Evolutionary conservation across 2,113 vertebrate species (phyloP).

Genomic region (Phasianus colchicus): DNA sequence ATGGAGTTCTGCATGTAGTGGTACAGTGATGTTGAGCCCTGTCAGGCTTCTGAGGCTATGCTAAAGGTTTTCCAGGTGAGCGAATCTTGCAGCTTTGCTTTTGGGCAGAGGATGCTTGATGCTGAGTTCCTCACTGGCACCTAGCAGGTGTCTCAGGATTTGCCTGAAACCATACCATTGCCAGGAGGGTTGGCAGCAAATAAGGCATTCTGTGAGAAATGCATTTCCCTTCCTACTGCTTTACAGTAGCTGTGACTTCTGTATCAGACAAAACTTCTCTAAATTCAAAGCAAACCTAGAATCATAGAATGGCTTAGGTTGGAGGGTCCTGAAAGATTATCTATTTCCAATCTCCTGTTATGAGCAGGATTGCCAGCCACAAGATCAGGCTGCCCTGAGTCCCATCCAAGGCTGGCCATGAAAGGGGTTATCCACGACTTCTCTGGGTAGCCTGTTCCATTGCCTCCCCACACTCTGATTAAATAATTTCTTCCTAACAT

Average conservation of each 20-base stretch:
- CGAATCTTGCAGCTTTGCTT: background rate
- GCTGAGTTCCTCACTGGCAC: background rate
- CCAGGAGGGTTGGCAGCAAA: background rate
- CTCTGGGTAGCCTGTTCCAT: too few relatives aligned
- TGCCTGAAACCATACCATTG: background rate
- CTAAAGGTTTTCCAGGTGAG: background rate
- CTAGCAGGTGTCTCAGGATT: background rate
- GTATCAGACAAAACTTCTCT: background rate
- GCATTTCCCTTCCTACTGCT: background rate
- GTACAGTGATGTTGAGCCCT: background rate
- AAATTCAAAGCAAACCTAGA: background rate
- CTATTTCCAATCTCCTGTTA: too few relatives aligned
- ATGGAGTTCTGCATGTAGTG: background rate
- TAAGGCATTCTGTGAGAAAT: background rate
- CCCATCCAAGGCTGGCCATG: too few relatives aligned
- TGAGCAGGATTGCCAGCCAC: too few relatives aligned
- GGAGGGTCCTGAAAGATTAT: too few relatives aligned
- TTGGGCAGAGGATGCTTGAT: background rate
- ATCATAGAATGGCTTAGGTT: too few relatives aligned
- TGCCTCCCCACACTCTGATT: too few relatives aligned
- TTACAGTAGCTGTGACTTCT: background rate
- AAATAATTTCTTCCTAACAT: too few relatives aligned
- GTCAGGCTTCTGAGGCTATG: accelerated
- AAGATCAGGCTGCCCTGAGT: too few relatives aligned
- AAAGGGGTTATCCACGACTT: too few relatives aligned